Conservation (phyloP, 2,113 vertebrate genomes). For the Camelus dromedarius region DNA sequence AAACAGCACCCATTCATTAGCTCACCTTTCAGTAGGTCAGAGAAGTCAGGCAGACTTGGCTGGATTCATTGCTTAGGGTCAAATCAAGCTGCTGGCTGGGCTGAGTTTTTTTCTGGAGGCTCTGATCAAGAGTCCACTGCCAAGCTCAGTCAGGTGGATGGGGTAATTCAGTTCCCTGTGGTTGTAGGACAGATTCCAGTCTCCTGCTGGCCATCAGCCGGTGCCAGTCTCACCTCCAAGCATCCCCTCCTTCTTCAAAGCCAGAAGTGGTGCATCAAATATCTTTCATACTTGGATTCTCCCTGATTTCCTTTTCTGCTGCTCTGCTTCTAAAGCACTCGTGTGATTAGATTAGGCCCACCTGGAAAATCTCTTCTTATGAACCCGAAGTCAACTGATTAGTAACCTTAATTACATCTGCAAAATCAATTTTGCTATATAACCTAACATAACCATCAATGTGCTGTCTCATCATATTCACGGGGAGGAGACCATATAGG, state of each 20-base stretch:
- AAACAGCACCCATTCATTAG: not conserved
- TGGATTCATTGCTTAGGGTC: not conserved
- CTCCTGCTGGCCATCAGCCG: not conserved
- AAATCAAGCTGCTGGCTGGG: not conserved
- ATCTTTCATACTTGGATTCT: not conserved
- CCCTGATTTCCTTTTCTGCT: not conserved
- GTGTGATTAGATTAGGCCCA: not conserved
- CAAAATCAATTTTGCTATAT: not conserved
- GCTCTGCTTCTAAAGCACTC: not conserved
- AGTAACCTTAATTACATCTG: not conserved
- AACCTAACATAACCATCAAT: not conserved
- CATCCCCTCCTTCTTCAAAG: not conserved
- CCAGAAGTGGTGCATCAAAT: not conserved
- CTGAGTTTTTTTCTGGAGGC: not conserved
- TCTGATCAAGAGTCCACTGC: not conserved
- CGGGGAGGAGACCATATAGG: not conserved
- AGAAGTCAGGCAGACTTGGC: not conserved
- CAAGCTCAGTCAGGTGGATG: not conserved
- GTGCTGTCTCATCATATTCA: not conserved
- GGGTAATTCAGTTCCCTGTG: not conserved
- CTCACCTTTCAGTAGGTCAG: not conserved
- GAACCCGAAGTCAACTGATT: not conserved
- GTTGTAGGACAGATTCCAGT: not conserved
- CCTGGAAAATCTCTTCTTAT: not conserved
- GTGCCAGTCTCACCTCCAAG: not conserved